phyloP scores from a whole-genome alignment of 2,797 vertebrate species.

The Rhinella marina region DNA sequence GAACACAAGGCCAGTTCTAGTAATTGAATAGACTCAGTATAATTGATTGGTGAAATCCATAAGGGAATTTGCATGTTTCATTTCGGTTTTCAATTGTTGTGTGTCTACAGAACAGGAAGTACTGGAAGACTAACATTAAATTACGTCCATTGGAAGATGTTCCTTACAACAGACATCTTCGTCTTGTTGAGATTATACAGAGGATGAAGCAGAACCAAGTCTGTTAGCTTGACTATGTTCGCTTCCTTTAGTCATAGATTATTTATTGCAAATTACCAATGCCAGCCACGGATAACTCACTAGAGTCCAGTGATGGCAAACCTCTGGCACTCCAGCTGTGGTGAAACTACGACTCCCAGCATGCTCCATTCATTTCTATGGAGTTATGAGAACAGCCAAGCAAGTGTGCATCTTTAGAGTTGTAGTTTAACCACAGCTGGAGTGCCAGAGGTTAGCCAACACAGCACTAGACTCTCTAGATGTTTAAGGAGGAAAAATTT shows the following conservation, averaged over 20 bases:
- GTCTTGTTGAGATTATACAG: not conserved
- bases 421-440: no score
- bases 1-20: not conserved
- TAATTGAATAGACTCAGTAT: slow-evolving; percentile 27
- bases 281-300: not conserved
- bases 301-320: no score
- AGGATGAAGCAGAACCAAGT: not conserved
- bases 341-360: no score
- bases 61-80: slow-evolving; percentile 22
- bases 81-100: not conserved
- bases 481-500: not conserved
- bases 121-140: not conserved
- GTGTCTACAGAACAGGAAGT: slow-evolving; percentile 20
- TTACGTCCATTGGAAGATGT: slow-evolving; percentile 8
- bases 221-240: not conserved
- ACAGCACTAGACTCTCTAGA: not conserved
- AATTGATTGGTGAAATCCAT: slow-evolving; percentile 45
- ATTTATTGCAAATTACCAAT: not conserved
- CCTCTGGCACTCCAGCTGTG: no score
- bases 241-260: not conserved
- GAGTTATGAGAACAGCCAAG: no score
- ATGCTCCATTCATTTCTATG: no score
- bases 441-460: no score
- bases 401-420: no score
- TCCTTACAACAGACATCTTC: not conserved